These are phyloP conservation scores for Dasypus novemcinctus DNA, from an alignment of 2,113 vertebrate genomes.

Conservation along the genomic window DNA sequence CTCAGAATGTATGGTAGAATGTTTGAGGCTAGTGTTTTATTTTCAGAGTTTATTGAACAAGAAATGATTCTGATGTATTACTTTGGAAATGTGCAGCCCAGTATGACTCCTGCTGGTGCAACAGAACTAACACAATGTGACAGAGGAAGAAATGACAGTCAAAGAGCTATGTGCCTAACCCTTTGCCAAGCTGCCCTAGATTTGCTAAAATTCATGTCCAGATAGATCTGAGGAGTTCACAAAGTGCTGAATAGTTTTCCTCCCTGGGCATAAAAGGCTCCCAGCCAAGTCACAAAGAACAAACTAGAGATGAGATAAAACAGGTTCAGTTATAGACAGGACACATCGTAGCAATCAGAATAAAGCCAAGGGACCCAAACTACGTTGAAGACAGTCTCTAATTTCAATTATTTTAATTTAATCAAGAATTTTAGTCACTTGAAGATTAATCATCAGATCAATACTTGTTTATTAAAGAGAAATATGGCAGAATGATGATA, in stretches of 20 bases:
- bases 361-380: neutral
- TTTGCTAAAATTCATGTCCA: conserved; percentile 44
- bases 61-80: neutral
- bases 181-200: conserved; percentile 16
- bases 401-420: conserved; percentile 6
- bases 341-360: conserved; percentile 30
- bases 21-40: conserved; percentile 41
- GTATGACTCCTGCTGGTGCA: conserved; percentile 55
- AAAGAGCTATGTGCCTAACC: neutral
- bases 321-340: conserved; percentile 12
- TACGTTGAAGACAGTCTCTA: neutral
- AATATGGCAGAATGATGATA: neutral
- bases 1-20: neutral
- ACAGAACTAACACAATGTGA: conserved; percentile 56
- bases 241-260: conserved; percentile 36
- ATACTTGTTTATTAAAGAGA: conserved; percentile 21
- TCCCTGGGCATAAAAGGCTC: neutral
- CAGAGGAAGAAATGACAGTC: conserved; percentile 13
- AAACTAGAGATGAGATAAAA: conserved; percentile 39
- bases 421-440: neutral
- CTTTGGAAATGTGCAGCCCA: conserved; percentile 45
- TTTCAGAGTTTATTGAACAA: conserved; percentile 40
- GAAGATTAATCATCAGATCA: conserved; percentile 17
- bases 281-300: conserved; percentile 7
- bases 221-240: neutral